Conservation (phyloP, 2,113 vertebrate genomes). For the Formicarius rufipectus region DNA sequence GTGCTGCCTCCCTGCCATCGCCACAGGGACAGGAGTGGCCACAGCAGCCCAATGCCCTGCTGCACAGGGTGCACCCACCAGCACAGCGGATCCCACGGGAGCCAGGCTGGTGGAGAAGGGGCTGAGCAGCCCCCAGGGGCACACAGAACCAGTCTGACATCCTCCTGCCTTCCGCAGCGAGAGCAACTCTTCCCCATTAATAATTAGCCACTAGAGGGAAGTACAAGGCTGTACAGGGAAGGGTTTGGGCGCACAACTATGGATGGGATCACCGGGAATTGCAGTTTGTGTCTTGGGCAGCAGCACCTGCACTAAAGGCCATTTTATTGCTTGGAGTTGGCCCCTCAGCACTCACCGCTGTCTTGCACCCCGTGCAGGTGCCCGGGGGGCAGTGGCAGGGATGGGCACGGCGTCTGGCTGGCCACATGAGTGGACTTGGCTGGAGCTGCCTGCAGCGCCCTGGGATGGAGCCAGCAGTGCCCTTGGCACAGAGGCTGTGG, state of each 20-base stretch:
- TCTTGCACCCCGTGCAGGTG: not conserved
- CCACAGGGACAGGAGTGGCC: rapidly evolving
- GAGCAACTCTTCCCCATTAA: not conserved
- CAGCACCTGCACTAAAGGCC: not conserved
- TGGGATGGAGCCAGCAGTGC: not conserved
- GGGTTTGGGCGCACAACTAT: rapidly evolving
- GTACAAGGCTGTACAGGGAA: not conserved
- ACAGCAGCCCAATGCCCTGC: not conserved
- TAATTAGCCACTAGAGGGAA: not conserved
- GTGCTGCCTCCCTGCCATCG: rapidly evolving
- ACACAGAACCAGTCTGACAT: rapidly evolving
- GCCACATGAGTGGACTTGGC: rapidly evolving
- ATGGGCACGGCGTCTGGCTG: rapidly evolving
- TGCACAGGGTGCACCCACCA: not conserved
- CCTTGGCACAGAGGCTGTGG: not conserved
- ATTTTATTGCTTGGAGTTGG: not conserved
- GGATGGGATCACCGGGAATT: rapidly evolving
- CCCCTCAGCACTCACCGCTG: rapidly evolving
- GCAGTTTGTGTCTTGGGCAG: not conserved
- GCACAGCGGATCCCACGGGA: rapidly evolving
- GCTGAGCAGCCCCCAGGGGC: not conserved
- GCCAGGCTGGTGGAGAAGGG: not conserved
- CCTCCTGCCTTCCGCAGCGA: not conserved
- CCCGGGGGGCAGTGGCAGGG: rapidly evolving
- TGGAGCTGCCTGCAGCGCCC: rapidly evolving